Conservation (phyloP, 2,113 vertebrate species). For the Seriola quinqueradiata region DNA sequence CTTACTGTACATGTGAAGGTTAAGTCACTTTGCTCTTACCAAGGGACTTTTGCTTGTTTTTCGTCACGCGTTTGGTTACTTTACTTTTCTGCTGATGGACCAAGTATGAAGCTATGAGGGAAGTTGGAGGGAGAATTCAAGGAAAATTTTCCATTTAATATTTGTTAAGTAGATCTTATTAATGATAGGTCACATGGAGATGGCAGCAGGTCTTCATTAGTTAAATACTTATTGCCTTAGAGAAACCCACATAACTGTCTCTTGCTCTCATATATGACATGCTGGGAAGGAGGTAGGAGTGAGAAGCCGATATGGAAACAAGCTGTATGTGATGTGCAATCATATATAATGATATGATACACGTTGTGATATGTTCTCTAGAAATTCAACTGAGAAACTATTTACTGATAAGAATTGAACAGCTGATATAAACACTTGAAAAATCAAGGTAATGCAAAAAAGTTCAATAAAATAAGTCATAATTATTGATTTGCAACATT, state of each 20-base stretch:
- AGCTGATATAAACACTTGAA: background rate
- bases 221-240: background rate
- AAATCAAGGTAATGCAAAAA: background rate
- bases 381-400: background rate
- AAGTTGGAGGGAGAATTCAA: background rate
- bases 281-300: too few relatives aligned
- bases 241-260: background rate
- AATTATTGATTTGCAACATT: too few relatives aligned
- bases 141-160: background rate
- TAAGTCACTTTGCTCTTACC: background rate
- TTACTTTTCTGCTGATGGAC: background rate
- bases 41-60: constrained; percentile 1
- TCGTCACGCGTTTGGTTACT: constrained; percentile 7
- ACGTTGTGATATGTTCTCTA: too few relatives aligned
- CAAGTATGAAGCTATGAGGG: too few relatives aligned
- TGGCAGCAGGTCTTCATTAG: background rate
- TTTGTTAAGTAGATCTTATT: background rate
- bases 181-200: background rate
- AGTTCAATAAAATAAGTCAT: too few relatives aligned
- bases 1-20: constrained; percentile 43
- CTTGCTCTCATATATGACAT: background rate
- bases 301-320: background rate
- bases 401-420: background rate
- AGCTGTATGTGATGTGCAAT: background rate
- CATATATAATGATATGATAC: background rate